Base-by-base conservation (phyloP, 2,888 invertebrate species). In the Pachycephus smyrnensis region DNA sequence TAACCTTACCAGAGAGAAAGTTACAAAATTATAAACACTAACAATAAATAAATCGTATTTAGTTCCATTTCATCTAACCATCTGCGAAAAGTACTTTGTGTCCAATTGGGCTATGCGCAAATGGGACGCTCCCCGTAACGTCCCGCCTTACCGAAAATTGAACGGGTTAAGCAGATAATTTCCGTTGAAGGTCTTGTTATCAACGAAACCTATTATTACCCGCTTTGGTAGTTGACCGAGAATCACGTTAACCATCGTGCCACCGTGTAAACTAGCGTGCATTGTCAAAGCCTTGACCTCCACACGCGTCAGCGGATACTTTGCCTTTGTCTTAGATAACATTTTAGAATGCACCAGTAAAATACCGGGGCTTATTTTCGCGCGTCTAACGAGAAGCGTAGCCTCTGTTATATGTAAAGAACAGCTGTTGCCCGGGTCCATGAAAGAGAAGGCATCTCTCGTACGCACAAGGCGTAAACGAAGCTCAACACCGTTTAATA, bases 201-300 rank as follows among this genome's bases (percentile, higher is more conserved):
- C 76, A 0, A 84, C 15, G 76, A 89, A 86, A 2, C 84, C 87
- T 33, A 89, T 68, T 31, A 89, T 81, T 15, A 89, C 77, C 36
- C 87, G 78, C 74, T 83, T 84, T 0, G 88, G 89, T 23, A 89
- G 76, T 75, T 84, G 85, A 0, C 87, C 87, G 1, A 83, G 75
- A 76, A 88, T 87, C 12, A 89, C 75, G 75, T 89, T 88, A 73
- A 89, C 88, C 75, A 87, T 80, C 0, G 85, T 80, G 69, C 86
- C 85, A 4, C 81, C 81, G 55, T 84, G 84, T 32, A 85, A 83
- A 0, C 83, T 83, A 9, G 76, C 68, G 3, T 84, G 79, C 32
- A 87, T 82, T 11, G 86, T 83, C 15, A 84, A 75, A 2, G 84
- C 76, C 78, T 85, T 86, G 3, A 84, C 80, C 69, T 86, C 85